Evolutionary conservation across 2,888 invertebrate species (phyloP).

Genomic region (Leptura quadrifasciata): DNA sequence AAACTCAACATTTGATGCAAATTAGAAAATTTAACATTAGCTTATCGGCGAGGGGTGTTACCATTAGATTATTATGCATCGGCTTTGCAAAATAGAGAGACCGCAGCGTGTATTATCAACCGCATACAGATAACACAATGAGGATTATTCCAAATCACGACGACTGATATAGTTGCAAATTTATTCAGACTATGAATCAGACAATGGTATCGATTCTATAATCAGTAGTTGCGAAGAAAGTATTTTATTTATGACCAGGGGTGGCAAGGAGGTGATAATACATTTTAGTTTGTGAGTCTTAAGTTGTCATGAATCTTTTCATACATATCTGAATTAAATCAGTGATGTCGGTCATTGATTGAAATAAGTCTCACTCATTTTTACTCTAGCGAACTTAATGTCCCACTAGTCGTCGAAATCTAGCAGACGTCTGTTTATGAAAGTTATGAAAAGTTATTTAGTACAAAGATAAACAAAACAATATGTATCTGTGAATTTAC

Average conservation of each 20-base stretch:
- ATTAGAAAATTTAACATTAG: slow-evolving; percentile 35
- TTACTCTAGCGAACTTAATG: too few relatives aligned
- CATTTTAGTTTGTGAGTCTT: neutral
- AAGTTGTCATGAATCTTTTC: neutral
- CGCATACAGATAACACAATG: slow-evolving; percentile 41
- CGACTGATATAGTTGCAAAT: slow-evolving; percentile 38
- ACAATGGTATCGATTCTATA: slow-evolving; percentile 32
- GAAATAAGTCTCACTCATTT: too few relatives aligned
- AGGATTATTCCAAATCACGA: slow-evolving; percentile 42
- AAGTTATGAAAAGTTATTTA: too few relatives aligned
- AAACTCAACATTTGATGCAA: slow-evolving; percentile 25
- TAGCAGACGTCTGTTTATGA: too few relatives aligned
- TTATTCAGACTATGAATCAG: slow-evolving; percentile 43
- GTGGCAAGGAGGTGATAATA: neutral
- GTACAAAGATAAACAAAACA: too few relatives aligned
- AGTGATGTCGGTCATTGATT: neutral
- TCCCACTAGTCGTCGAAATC: too few relatives aligned
- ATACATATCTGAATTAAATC: neutral
- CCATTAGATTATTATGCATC: slow-evolving; percentile 35
- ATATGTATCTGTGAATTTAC: too few relatives aligned
- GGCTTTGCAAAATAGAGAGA: slow-evolving; percentile 30
- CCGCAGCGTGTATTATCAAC: slow-evolving; percentile 24
- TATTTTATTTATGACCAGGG: neutral
- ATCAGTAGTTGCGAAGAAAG: neutral
- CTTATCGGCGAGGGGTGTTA: slow-evolving; percentile 27